Evolutionary conservation across 2,113 vertebrate genomes (phyloP).

Genomic region (Ageneiosus marmoratus): DNA sequence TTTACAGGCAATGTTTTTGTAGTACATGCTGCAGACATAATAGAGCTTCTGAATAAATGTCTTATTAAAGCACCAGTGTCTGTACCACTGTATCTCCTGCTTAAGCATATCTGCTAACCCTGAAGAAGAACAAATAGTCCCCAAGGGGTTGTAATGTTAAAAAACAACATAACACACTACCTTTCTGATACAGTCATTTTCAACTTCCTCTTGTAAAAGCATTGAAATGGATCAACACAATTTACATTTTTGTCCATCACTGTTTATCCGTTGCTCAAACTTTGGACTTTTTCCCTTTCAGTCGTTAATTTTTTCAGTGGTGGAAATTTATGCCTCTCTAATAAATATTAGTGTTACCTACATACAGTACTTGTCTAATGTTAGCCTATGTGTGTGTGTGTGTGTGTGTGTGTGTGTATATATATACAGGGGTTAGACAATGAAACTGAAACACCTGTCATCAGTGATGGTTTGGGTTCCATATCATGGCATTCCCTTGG

Average conservation of each 20-base stretch:
- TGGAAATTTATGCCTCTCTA: neutral
- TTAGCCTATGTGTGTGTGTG: too few species aligned
- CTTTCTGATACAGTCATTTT: neutral
- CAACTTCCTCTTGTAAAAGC: neutral
- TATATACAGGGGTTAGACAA: too few species aligned
- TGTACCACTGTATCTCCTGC: neutral
- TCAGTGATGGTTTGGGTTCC: too few species aligned
- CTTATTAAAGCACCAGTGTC: neutral
- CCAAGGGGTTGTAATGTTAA: neutral
- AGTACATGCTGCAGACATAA: slow-evolving; percentile 7
- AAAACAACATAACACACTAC: neutral
- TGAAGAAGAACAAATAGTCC: neutral
- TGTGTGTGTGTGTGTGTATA: too few species aligned
- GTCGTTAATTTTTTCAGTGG: neutral
- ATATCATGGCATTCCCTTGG: too few species aligned
- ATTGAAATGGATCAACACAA: neutral
- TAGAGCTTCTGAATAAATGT: neutral
- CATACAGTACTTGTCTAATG: too few species aligned
- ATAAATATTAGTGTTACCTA: too few species aligned
- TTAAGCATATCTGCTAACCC: neutral
- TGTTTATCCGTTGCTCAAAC: neutral
- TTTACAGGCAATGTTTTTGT: slow-evolving; percentile 9
- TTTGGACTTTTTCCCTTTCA: too few species aligned
- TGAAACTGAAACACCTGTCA: too few species aligned
- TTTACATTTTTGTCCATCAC: neutral